These are phyloP conservation scores for Sebastolobus alascanus DNA, from an alignment of 2,797 vertebrate species.

Conservation along the genomic window DNA sequence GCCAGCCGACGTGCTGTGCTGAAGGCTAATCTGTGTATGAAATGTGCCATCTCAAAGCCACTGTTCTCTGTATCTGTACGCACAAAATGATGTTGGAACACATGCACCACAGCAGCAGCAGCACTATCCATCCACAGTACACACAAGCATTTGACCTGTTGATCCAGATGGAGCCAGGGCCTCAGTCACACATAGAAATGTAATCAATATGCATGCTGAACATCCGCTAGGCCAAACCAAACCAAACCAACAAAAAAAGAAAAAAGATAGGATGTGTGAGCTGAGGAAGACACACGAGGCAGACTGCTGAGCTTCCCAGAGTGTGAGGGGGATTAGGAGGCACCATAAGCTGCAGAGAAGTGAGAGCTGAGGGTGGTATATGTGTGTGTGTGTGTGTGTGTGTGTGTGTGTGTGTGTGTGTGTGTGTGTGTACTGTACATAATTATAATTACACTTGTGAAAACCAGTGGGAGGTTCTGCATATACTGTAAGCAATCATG, in stretches of 20 bases:
- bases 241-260: neutral
- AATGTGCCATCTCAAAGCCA: slow-evolving; percentile 29
- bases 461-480: slow-evolving; percentile 18
- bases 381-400: slow-evolving; percentile 1
- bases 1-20: slow-evolving; percentile 36
- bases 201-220: slow-evolving; percentile 5
- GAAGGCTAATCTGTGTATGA: slow-evolving; percentile 44
- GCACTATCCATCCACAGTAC: neutral
- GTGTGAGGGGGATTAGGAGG: slow-evolving; percentile 30
- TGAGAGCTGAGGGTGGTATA: neutral
- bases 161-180: neutral
- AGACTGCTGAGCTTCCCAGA: slow-evolving; percentile 10
- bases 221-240: neutral
- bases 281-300: slow-evolving; percentile 2
- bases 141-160: slow-evolving; percentile 14
- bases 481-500: neutral
- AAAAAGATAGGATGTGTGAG: neutral
- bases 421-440: neutral
- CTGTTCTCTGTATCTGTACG: slow-evolving; percentile 26
- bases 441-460: slow-evolving; percentile 25
- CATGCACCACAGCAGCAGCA: slow-evolving; percentile 1
- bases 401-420: neutral
- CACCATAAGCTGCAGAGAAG: slow-evolving; percentile 1
- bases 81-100: slow-evolving; percentile 11
- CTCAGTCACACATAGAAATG: neutral